A percentile compares a stretch with the other conserved stretches of the same genome.
phyloP scores from a whole-genome alignment of 23 tunicate genomes.

The Trididemnum miniatum region DNA sequence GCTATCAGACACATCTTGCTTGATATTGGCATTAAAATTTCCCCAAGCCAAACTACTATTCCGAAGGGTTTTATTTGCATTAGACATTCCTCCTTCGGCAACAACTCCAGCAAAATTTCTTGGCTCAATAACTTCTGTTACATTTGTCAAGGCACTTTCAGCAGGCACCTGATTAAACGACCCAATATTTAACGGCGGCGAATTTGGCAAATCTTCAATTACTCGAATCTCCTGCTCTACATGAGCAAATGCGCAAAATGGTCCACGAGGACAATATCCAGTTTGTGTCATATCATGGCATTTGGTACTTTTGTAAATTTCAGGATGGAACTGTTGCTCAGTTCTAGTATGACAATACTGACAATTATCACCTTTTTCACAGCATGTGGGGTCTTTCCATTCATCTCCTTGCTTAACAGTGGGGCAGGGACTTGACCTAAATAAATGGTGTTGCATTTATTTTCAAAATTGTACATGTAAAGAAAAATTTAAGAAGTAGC shows the following conservation, averaged over 20 bases:
- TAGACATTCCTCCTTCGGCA: background rate
- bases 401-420: constrained; percentile 98
- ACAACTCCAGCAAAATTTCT: background rate
- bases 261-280: constrained; percentile 99
- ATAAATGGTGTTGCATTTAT: too few relatives aligned
- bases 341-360: constrained; percentile 98
- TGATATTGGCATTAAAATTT: constrained; percentile 7
- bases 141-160: background rate
- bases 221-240: constrained; percentile 93
- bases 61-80: background rate
- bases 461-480: too few relatives aligned
- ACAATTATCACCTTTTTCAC: constrained; percentile 98
- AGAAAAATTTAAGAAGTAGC: too few relatives aligned
- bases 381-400: constrained; percentile 99
- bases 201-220: constrained; percentile 47
- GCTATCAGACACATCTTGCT: constrained; percentile 2
- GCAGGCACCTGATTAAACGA: constrained; percentile 17
- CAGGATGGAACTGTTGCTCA: constrained; percentile 99
- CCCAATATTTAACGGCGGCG: background rate
- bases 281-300: constrained; percentile 99
- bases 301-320: constrained; percentile 97
- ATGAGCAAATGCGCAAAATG: constrained; percentile 99
- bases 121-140: background rate
- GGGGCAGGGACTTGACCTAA: constrained; percentile 97
- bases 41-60: background rate